Evolutionary conservation across 1,140 invertebrate species (phyloP), one percentile per base, ranked within the genome.

Genomic region (Pseudoatta argentina): DNA sequence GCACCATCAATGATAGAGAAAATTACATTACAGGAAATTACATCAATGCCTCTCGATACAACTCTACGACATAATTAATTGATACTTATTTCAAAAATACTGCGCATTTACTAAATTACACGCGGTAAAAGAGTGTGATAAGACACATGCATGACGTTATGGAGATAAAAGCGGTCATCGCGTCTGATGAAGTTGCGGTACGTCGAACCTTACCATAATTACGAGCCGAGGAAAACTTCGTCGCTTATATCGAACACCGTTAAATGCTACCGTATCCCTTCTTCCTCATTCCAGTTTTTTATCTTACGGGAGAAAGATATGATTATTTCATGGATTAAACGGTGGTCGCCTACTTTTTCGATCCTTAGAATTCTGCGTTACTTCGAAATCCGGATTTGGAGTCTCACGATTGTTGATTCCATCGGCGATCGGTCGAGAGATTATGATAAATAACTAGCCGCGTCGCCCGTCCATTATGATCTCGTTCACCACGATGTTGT

Each of bases 401-500:
- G 27, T 90, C 86, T 79, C 89, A 87, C 88, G 73, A 48, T 73
- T 83, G 79, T 89, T 78, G 78, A 30, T 48, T 18, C 8, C 12
- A 16, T 85, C 34, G 21, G 24, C 88, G 69, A 39, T 71, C 27
- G 87, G 69, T 87, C 88, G 59, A 34, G 27, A 77, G 48, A 53
- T 69, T n/a, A 44, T 63, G 44, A 81, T 14, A 10, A 14, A 16
- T 67, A 24, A 44, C 34, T 53, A 64, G 18, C 51, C 57, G 48
- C 18, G 64, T 82, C 57, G 64, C n/a, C 16, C 63, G 81, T 77
- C 71, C 86, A 90, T 90, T 90, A 76, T 82, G 72, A 90, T 88
- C 71, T 44, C 75, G 77, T 91, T 91, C 86, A 75, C 88, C 86
- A 86, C 72, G 88, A 81, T 59, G 81, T 88, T 88, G 86, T 90